phyloP scores from a whole-genome alignment of 2,113 vertebrate species.

The Nestor notabilis region DNA sequence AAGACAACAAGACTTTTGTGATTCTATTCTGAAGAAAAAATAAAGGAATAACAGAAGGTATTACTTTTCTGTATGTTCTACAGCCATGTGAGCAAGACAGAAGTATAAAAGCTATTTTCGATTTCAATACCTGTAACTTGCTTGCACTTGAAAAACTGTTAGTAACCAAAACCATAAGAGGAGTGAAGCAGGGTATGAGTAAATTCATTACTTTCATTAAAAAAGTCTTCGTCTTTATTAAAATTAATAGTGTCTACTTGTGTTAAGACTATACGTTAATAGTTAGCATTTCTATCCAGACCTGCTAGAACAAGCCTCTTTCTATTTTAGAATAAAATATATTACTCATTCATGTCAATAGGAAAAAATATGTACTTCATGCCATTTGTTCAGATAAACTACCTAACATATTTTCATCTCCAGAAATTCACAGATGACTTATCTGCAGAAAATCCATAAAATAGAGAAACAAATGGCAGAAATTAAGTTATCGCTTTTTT shows the following conservation, averaged over 20 bases:
- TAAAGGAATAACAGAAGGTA: neutral
- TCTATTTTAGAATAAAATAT: neutral
- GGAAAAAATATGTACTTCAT: neutral
- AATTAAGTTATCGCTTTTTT: neutral
- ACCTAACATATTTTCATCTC: neutral
- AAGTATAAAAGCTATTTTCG: neutral
- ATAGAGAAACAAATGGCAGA: neutral
- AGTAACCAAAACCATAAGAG: neutral
- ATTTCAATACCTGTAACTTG: neutral
- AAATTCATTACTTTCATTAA: neutral
- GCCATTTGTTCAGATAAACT: neutral
- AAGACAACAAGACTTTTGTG: neutral
- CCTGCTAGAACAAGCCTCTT: neutral
- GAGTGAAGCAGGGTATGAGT: neutral
- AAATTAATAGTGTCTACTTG: neutral
- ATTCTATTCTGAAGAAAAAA: neutral
- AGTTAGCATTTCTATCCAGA: neutral
- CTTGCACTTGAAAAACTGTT: neutral
- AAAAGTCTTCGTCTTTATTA: neutral
- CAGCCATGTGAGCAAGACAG: neutral
- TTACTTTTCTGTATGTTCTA: neutral
- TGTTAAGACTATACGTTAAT: neutral
- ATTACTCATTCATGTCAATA: neutral
- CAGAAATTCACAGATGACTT: neutral
- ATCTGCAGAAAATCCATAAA: neutral